Evolutionary conservation across 1,140 invertebrate genomes (phyloP).

Genomic region (Drosophila cardini): DNA sequence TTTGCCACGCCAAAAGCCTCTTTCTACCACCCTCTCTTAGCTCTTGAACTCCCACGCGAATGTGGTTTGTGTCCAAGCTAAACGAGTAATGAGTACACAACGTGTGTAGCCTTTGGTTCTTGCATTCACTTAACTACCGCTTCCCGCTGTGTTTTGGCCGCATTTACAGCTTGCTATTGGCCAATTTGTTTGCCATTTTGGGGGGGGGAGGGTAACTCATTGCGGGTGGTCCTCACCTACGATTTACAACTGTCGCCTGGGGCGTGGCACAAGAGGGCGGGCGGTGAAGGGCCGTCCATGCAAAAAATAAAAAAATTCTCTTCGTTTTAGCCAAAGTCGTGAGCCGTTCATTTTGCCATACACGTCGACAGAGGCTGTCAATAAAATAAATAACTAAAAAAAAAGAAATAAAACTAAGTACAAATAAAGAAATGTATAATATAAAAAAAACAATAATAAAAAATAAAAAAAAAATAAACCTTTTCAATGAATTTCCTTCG

Average conservation of each 20-base stretch:
- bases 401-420: no score
- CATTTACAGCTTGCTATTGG: slow-evolving; percentile 32
- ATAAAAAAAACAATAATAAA: background rate
- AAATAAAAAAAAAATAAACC: background rate
- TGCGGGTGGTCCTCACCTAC: slow-evolving; percentile 39
- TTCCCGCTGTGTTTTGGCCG: slow-evolving; percentile 54
- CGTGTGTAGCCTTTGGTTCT: background rate
- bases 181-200: slow-evolving; percentile 25
- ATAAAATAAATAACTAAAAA: slow-evolving; percentile 13
- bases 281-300: no score
- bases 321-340: slow-evolving; percentile 18
- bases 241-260: background rate
- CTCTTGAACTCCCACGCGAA: slow-evolving; percentile 32
- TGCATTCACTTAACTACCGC: slow-evolving; percentile 11
- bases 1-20: slow-evolving; percentile 50
- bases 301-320: slow-evolving; percentile 14
- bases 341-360: slow-evolving; percentile 25
- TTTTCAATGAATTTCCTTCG: slow-evolving; percentile 22
- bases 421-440: background rate
- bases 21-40: background rate
- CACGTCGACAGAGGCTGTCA: slow-evolving; percentile 30
- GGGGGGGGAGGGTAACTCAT: background rate
- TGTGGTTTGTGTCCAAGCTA: slow-evolving; percentile 48
- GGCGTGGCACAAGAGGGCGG: slow-evolving; percentile 4
- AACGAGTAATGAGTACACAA: slow-evolving; percentile 46